phyloP scores from a whole-genome alignment of 2,113 vertebrate species.

The Microcebus jonahi region DNA sequence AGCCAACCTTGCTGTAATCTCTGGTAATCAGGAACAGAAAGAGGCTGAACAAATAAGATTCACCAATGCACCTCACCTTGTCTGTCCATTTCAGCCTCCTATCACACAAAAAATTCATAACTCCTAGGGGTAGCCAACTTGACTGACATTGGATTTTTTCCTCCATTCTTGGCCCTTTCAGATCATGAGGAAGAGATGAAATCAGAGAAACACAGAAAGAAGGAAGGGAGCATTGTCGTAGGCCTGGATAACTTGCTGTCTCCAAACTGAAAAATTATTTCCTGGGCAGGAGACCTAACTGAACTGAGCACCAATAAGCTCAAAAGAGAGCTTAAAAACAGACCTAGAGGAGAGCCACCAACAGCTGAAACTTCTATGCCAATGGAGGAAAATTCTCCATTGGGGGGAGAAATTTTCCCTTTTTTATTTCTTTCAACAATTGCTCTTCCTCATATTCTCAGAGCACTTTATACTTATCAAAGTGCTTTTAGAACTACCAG shows the following conservation, averaged over 20 bases:
- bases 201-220: not conserved
- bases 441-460: not conserved
- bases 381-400: not conserved
- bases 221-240: not conserved
- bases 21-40: slow-evolving; percentile 26
- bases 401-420: not conserved
- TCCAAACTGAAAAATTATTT: not conserved
- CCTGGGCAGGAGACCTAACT: not conserved
- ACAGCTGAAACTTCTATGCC: not conserved
- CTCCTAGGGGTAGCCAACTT: not conserved
- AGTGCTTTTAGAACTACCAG: not conserved
- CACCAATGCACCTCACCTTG: not conserved
- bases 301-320: not conserved
- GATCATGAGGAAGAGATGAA: not conserved
- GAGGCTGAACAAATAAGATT: slow-evolving; percentile 24
- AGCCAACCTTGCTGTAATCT: slow-evolving; percentile 17
- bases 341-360: not conserved
- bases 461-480: not conserved
- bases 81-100: slow-evolving; percentile 5
- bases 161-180: not conserved
- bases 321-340: not conserved
- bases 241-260: not conserved
- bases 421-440: not conserved
- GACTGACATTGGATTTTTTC: not conserved
- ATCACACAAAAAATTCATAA: not conserved